A percentile compares a stretch with the other conserved stretches of the same genome.
These are phyloP conservation scores for Drosophila biarmipes DNA, from an alignment of 1,140 invertebrate genomes.

Conservation along the genomic window DNA sequence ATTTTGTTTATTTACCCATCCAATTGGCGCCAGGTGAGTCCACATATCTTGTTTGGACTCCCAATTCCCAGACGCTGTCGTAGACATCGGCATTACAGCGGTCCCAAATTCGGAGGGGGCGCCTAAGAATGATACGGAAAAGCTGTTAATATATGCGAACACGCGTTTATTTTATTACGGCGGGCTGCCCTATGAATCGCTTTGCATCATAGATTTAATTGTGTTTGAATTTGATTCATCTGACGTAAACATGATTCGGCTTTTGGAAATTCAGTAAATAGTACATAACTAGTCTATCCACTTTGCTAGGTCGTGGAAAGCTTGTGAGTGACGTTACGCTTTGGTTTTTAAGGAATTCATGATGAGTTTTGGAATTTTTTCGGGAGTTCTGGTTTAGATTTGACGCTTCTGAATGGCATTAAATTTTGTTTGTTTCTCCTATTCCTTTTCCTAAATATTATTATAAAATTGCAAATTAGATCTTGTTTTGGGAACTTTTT, in stretches of 20 bases:
- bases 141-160: conserved; percentile 14
- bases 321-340: conserved; percentile 7
- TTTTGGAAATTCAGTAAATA: background rate
- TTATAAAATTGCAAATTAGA: too few relatives aligned
- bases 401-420: background rate
- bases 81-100: conserved; percentile 26
- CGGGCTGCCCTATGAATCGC: background rate
- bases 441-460: background rate
- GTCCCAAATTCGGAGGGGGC: background rate
- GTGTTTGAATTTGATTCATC: conserved; percentile 11
- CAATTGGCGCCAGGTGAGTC: conserved; percentile 75
- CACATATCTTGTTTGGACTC: conserved; percentile 35
- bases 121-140: background rate
- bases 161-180: conserved; percentile 13
- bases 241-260: conserved; percentile 28
- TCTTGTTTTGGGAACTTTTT: too few relatives aligned
- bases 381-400: background rate
- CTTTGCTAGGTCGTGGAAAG: conserved; percentile 17
- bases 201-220: conserved; percentile 6
- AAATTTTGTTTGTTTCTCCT: background rate
- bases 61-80: conserved; percentile 57
- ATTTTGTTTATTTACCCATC: conserved; percentile 69
- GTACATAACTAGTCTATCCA: conserved; percentile 14
- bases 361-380: conserved; percentile 14
- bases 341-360: conserved; percentile 6